Percentiles rank a stretch among this genome's conserved stretches.
Evolutionary conservation across 2,888 invertebrate species (phyloP).

Genomic region (Chloroclysta siterata): DNA sequence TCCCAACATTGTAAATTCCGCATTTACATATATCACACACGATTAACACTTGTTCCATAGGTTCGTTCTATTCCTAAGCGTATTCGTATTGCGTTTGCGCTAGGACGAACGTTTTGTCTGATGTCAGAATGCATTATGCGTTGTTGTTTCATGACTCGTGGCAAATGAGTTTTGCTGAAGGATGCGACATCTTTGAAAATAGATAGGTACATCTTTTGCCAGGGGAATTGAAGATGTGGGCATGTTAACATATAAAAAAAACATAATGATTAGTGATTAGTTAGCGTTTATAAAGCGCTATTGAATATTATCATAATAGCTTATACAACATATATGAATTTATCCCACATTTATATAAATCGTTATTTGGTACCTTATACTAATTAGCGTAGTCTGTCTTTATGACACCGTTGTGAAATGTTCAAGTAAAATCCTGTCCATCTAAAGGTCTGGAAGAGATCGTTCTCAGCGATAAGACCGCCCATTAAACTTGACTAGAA

Average conservation of each 20-base stretch:
- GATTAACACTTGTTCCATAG: not conserved
- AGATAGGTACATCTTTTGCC: slow-evolving; percentile 2
- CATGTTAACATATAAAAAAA: not conserved
- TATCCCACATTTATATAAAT: too few species aligned
- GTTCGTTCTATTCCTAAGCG: not conserved
- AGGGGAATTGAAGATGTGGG: not conserved
- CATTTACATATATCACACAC: not conserved
- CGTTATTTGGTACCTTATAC: too few species aligned
- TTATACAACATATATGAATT: too few species aligned
- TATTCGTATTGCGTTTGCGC: slow-evolving; percentile 1
- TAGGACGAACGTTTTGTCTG: not conserved
- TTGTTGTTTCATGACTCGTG: slow-evolving; percentile 19
- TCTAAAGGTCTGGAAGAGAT: too few species aligned
- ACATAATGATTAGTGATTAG: not conserved
- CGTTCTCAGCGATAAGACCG: too few species aligned
- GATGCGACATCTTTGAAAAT: slow-evolving; percentile 6
- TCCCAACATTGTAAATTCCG: too few species aligned
- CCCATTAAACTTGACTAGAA: too few species aligned
- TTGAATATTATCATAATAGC: too few species aligned
- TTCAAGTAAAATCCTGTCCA: too few species aligned
- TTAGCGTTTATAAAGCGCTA: not conserved
- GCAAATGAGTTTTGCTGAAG: slow-evolving; percentile 27
- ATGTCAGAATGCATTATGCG: slow-evolving; percentile 31
- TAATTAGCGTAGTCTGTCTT: too few species aligned
- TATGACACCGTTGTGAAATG: too few species aligned